phyloP scores from a whole-genome alignment of 2,888 invertebrate genomes.

The Lordiphosa fenestrarum region DNA sequence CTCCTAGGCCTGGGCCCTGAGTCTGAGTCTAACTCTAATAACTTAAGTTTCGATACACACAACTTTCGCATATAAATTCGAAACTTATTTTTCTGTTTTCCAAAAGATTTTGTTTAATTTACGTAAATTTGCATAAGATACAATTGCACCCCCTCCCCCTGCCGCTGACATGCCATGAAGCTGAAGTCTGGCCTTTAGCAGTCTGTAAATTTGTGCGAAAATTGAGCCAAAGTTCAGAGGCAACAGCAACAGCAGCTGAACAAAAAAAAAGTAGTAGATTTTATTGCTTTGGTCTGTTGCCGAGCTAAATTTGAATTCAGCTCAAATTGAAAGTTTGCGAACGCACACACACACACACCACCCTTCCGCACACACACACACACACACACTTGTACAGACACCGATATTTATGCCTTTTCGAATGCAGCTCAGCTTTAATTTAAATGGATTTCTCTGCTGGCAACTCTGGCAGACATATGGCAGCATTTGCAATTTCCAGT shows the following conservation, averaged over 20 bases:
- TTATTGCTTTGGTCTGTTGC: slow-evolving; percentile 54
- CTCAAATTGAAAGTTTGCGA: slow-evolving; percentile 71
- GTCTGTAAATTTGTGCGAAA: slow-evolving; percentile 68
- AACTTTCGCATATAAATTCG: slow-evolving; percentile 61
- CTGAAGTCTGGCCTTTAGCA: slow-evolving; percentile 24
- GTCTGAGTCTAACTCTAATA: slow-evolving; percentile 42
- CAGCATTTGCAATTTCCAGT: slow-evolving; percentile 62
- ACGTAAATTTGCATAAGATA: slow-evolving; percentile 72
- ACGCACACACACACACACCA: slow-evolving; percentile 25
- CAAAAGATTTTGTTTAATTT: slow-evolving; percentile 73
- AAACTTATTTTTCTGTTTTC: slow-evolving; percentile 74
- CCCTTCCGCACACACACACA: slow-evolving; percentile 27
- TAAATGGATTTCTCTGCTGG: slow-evolving; percentile 65
- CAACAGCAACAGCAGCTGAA: slow-evolving; percentile 10
- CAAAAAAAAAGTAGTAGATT: slow-evolving; percentile 28
- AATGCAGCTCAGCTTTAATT: slow-evolving; percentile 74
- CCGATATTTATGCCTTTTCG: slow-evolving; percentile 70
- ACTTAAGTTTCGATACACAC: slow-evolving; percentile 67
- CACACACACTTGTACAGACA: slow-evolving; percentile 11
- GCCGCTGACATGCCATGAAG: slow-evolving; percentile 1
- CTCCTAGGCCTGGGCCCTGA: slow-evolving; percentile 21
- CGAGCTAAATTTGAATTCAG: slow-evolving; percentile 66
- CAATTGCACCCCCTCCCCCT: slow-evolving; percentile 42
- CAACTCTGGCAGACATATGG: slow-evolving; percentile 59
- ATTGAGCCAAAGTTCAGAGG: slow-evolving; percentile 69